A percentile compares a stretch with the other conserved stretches of the same genome.
Evolutionary conservation across 2,888 invertebrate genomes (phyloP).

Genomic region (Pollenia amentaria): DNA sequence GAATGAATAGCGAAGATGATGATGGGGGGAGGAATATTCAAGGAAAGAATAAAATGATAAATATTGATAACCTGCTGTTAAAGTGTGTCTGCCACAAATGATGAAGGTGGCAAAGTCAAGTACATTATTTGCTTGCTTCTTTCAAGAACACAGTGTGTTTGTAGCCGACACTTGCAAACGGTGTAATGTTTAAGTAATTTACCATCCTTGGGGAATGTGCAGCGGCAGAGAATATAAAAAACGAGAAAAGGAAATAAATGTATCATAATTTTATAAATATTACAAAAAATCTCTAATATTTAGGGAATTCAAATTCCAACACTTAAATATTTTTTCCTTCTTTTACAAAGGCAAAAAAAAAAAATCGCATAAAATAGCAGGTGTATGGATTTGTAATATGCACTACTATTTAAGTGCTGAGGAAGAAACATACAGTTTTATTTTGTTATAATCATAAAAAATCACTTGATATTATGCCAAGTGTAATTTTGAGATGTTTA

Average conservation of each 20-base stretch:
- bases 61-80: constrained; percentile 79
- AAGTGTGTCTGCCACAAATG: constrained; percentile 75
- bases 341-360: neutral
- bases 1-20: neutral
- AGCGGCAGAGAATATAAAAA: constrained; percentile 10
- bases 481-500: constrained; percentile 44
- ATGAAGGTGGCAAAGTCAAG: constrained; percentile 69
- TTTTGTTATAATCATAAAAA: constrained; percentile 58
- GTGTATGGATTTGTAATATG: constrained; percentile 17
- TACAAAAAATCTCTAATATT: constrained; percentile 45
- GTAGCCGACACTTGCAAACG: constrained; percentile 72
- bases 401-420: constrained; percentile 24
- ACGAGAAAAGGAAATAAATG: constrained; percentile 51
- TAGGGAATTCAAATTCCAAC: constrained; percentile 62
- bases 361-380: constrained; percentile 23
- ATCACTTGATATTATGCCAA: constrained; percentile 68
- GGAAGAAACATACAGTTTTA: constrained; percentile 7
- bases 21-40: constrained; percentile 5
- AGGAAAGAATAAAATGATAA: constrained; percentile 75
- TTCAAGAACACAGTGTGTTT: constrained; percentile 47
- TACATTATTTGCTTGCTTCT: constrained; percentile 27
- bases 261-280: constrained; percentile 45
- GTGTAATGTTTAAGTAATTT: constrained; percentile 80
- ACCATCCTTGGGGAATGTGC: constrained; percentile 71
- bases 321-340: constrained; percentile 26